A percentile compares a stretch with the other conserved stretches of the same genome.
phyloP scores from a whole-genome alignment of 2,888 invertebrate genomes.

The Polyploca ridens region DNA sequence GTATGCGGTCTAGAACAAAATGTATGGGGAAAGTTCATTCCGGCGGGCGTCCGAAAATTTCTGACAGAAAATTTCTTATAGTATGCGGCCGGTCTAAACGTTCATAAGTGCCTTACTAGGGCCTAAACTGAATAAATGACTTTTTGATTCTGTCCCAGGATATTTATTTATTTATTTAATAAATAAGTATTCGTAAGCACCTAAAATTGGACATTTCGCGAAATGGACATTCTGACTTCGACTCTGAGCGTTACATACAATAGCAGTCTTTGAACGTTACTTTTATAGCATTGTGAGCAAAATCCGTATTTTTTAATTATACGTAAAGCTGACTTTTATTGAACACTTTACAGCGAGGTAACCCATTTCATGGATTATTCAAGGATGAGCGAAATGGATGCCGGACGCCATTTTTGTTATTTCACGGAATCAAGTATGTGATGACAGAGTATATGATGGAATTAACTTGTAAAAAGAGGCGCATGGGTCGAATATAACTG shows the following conservation, averaged over 20 bases:
- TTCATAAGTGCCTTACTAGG: too few species aligned
- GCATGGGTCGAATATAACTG: neutral
- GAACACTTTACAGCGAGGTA: constrained; percentile 5
- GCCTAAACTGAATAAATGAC: too few species aligned
- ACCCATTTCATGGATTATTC: constrained; percentile 7
- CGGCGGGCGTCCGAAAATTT: too few species aligned
- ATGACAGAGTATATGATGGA: neutral
- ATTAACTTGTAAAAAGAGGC: neutral
- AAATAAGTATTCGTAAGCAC: too few species aligned
- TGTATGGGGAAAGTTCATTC: too few species aligned
- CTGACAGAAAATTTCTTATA: too few species aligned
- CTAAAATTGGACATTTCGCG: too few species aligned
- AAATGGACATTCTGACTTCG: neutral
- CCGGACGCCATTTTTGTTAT: neutral
- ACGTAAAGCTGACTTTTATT: neutral
- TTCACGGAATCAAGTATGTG: neutral
- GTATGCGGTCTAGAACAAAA: too few species aligned
- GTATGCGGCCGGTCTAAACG: too few species aligned
- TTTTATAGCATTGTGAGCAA: neutral
- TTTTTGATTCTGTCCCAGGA: too few species aligned
- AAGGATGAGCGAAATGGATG: neutral
- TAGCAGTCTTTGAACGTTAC: neutral
- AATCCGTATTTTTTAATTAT: neutral
- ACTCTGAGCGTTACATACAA: too few species aligned
- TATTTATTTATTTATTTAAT: too few species aligned